Evolutionary conservation across 2,888 invertebrate genomes (phyloP), one percentile per base, ranked within the genome.

Genomic region (Pollenia angustigena): DNA sequence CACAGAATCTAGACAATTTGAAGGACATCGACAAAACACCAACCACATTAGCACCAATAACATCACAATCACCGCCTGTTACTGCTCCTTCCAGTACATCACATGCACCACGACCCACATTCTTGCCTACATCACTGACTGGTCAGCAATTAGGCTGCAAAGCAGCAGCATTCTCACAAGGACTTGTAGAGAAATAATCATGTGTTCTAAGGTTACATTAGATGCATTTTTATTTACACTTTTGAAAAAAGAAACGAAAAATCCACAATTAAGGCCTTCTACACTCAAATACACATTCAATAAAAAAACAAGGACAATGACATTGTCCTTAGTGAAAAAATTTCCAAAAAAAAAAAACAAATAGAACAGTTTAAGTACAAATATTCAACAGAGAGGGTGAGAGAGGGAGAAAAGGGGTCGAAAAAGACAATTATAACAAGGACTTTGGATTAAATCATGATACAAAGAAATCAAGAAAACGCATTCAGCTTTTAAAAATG

Each of bases 11-110:
- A 11, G 60, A 60, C 9, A 75, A 86, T 68, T 52, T 74, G 40
- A 62, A 87, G 62, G 81, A 75, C 32, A 69, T 52, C 23, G 74
- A 68, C 72, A 76, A 46, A 32, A 81, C 74, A 74, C 44, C 80
- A 52, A 64, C 78, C 23, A 50, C 52, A 60, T 52, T 60, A 42
- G 52, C 68, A 44, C 42, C 23, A 81, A 48, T 32, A 66, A n/a
- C 50, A 71, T 56, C 52, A 82, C 80, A 71, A 62, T 11, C 44
- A 68, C 64, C 2, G n/a, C n/a, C 52, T 32, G 23, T 58, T 23
- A 58, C 42, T 40, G 75, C 54, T 72, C 16, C 71, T 14, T 9
- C 32, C 16, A 40, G 40, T 14, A 11, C 40, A 58, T 40, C 32
- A 32, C 16, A 48, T 74, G 8, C 72, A 81, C 42, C 75, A 71